A percentile compares a stretch with the other conserved stretches of the same genome.
phyloP scores from a whole-genome alignment of 2,113 vertebrate genomes.

The Pimephales promelas region DNA sequence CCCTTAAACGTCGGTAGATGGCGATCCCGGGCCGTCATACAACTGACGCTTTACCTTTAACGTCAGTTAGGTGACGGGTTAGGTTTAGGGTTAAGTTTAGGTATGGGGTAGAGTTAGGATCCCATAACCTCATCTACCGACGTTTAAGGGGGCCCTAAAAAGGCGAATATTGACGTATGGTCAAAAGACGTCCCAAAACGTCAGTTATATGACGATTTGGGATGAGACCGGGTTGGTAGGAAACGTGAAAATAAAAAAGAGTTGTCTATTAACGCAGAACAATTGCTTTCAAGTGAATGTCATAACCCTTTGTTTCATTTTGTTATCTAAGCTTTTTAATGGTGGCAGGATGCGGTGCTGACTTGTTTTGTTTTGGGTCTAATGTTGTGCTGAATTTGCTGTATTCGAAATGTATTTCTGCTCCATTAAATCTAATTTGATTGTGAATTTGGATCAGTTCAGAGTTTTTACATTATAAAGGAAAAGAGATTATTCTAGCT shows the following conservation, averaged over 20 bases:
- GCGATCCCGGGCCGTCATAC: too few species aligned
- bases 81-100: too few species aligned
- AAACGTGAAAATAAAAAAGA: not conserved
- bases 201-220: too few species aligned
- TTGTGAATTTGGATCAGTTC: not conserved
- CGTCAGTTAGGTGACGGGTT: too few species aligned
- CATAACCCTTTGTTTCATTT: not conserved
- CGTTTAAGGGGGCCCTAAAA: too few species aligned
- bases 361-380: conserved; percentile 2
- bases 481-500: not conserved
- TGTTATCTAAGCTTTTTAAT: not conserved
- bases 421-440: conserved; percentile 33
- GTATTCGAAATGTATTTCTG: conserved; percentile 6
- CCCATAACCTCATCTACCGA: too few species aligned
- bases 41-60: too few species aligned
- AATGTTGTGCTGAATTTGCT: not conserved
- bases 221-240: too few species aligned
- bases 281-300: conserved; percentile 10
- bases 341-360: not conserved
- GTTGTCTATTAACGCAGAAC: not conserved
- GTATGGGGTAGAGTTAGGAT: too few species aligned
- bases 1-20: too few species aligned
- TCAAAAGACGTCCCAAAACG: too few species aligned
- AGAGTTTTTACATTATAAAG: not conserved
- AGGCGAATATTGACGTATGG: too few species aligned